Conservation (phyloP, 1,140 invertebrate genomes). For the Lordiphosa mommai region DNA sequence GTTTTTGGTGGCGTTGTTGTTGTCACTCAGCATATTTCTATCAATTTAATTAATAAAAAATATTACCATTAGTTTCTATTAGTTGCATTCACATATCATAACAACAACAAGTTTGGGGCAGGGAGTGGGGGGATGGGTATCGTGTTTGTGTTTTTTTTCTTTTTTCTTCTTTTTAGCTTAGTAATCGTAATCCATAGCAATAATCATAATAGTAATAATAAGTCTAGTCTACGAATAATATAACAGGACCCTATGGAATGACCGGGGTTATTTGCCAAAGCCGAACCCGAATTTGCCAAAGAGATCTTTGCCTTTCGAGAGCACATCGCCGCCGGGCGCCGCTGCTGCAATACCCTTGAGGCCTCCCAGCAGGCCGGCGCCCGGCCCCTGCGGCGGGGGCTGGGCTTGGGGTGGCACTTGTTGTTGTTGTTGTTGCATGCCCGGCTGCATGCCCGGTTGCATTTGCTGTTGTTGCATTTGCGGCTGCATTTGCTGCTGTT, state of each 20-base stretch:
- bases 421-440: slow-evolving; percentile 70
- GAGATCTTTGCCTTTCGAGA: slow-evolving; percentile 94
- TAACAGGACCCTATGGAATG: slow-evolving; percentile 79
- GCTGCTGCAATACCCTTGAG: slow-evolving; percentile 84
- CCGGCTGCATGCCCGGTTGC: slow-evolving; percentile 36
- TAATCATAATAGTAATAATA: slow-evolving; percentile 73
- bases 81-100: slow-evolving; percentile 54
- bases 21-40: slow-evolving; percentile 61
- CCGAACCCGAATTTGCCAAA: slow-evolving; percentile 95
- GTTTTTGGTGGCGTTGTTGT: slow-evolving; percentile 12
- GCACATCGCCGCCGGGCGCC: slow-evolving; percentile 89
- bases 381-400: slow-evolving; percentile 74
- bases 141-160: slow-evolving; percentile 7
- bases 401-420: slow-evolving; percentile 79
- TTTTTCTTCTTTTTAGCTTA: slow-evolving; percentile 54
- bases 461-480: slow-evolving; percentile 49
- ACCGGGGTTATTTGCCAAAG: slow-evolving; percentile 85
- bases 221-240: slow-evolving; percentile 75
- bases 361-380: slow-evolving; percentile 71
- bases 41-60: slow-evolving; percentile 77
- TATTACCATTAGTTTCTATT: slow-evolving; percentile 67
- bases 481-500: slow-evolving; percentile 52
- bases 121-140: slow-evolving; percentile 17
- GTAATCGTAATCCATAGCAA: slow-evolving; percentile 66
- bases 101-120: slow-evolving; percentile 12